A percentile compares a stretch with the other conserved stretches of the same genome.
phyloP scores from a whole-genome alignment of 2,888 invertebrate species.

The Leptopterna dolabrata region DNA sequence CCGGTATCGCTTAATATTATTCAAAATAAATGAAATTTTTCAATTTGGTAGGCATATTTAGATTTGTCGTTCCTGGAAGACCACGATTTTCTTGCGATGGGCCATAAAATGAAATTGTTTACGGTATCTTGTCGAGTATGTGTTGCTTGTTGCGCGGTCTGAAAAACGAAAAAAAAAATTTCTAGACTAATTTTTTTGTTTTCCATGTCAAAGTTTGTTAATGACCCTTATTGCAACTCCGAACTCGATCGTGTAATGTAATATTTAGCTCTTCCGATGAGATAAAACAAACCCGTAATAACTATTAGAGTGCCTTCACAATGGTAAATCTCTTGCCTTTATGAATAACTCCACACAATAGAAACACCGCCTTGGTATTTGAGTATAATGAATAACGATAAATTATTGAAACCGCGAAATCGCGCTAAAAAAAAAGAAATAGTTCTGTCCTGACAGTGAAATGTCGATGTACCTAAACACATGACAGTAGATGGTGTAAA shows the following conservation, averaged over 20 bases:
- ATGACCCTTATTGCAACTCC: too few relatives aligned
- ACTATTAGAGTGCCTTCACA: constrained; percentile 16
- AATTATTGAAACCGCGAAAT: background rate
- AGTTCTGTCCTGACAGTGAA: background rate
- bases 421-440: background rate
- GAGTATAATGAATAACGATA: background rate
- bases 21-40: background rate
- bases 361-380: background rate
- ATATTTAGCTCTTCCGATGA: background rate
- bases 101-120: background rate
- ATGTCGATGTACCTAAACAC: constrained; percentile 16
- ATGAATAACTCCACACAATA: background rate
- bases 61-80: background rate
- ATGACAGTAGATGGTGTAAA: constrained; percentile 31
- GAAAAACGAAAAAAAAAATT: too few relatives aligned
- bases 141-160: background rate
- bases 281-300: background rate
- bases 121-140: background rate
- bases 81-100: background rate
- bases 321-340: background rate
- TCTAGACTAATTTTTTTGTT: too few relatives aligned
- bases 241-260: too few relatives aligned
- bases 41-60: background rate
- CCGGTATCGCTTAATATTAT: background rate
- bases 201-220: too few relatives aligned